These are phyloP conservation scores for Embidobia sp. DNA, from an alignment of 2,888 invertebrate genomes.

Conservation along the genomic window DNA sequence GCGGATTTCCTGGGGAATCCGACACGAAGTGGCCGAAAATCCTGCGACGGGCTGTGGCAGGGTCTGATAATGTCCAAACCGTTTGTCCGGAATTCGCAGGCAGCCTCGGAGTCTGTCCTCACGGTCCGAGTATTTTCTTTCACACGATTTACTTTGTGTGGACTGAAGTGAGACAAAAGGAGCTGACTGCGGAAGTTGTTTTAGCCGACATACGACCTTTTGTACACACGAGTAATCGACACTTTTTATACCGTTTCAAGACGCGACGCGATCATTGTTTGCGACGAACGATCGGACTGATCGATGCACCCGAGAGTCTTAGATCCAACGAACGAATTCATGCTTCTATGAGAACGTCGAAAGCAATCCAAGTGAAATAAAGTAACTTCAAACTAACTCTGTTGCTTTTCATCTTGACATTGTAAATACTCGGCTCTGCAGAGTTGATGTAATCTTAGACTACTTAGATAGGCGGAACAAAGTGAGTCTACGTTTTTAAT, in stretches of 20 bases:
- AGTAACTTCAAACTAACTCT: slow-evolving; percentile 28
- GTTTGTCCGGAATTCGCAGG: too few relatives aligned
- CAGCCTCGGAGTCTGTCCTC: too few relatives aligned
- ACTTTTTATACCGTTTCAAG: slow-evolving; percentile 38
- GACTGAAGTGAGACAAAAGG: too few relatives aligned
- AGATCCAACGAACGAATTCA: slow-evolving; percentile 45
- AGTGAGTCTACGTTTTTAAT: slow-evolving; percentile 15
- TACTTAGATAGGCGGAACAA: slow-evolving; percentile 35
- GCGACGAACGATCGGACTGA: slow-evolving; percentile 38
- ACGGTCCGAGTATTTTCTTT: too few relatives aligned
- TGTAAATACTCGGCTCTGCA: slow-evolving; percentile 54
- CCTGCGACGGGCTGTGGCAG: too few relatives aligned
- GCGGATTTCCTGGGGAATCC: too few relatives aligned
- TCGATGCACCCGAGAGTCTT: slow-evolving; percentile 32
- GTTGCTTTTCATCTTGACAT: slow-evolving; percentile 50
- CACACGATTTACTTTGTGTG: too few relatives aligned
- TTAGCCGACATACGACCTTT: slow-evolving; percentile 5
- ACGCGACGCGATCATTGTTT: slow-evolving; percentile 1
- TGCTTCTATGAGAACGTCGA: slow-evolving; percentile 51
- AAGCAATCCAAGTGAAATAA: slow-evolving; percentile 48
- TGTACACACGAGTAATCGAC: slow-evolving; percentile 8
- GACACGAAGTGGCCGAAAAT: too few relatives aligned
- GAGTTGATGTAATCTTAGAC: slow-evolving; percentile 47
- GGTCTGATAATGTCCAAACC: too few relatives aligned
- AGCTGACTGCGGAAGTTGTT: neutral